phyloP scores from a whole-genome alignment of 2,797 vertebrate genomes.

The Tolypeutes matacus region DNA sequence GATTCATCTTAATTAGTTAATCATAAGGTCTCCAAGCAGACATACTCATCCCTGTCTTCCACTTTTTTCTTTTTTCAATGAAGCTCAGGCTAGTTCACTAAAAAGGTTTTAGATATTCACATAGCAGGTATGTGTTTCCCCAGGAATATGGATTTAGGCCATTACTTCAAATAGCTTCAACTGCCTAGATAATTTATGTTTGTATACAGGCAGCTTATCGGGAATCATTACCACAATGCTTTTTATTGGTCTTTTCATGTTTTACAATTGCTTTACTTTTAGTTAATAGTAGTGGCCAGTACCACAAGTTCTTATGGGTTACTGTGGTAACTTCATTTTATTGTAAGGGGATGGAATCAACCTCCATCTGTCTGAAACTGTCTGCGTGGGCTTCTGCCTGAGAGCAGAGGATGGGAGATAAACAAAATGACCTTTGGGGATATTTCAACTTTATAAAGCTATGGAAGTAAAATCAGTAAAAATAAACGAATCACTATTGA shows the following conservation, averaged over 20 bases:
- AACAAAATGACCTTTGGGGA: background rate
- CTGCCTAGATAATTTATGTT: background rate
- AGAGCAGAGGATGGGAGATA: background rate
- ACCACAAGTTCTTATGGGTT: background rate
- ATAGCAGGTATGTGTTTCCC: background rate
- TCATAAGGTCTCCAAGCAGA: background rate
- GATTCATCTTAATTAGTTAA: background rate
- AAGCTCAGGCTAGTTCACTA: background rate
- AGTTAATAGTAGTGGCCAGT: background rate
- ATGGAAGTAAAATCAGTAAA: background rate
- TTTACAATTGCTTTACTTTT: background rate
- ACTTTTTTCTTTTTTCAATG: background rate
- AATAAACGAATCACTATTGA: background rate
- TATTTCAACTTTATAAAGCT: background rate
- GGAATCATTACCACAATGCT: background rate
- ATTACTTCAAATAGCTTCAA: background rate
- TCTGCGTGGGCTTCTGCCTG: background rate
- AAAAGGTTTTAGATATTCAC: background rate
- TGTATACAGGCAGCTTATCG: background rate
- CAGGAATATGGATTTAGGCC: background rate
- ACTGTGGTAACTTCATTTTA: background rate
- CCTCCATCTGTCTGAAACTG: background rate
- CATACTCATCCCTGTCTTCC: background rate
- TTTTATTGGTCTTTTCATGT: conserved; percentile 43
- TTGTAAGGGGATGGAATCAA: background rate